Base-by-base conservation (phyloP, 2,888 invertebrate genomes). In the Rugalucina vietnamica region DNA sequence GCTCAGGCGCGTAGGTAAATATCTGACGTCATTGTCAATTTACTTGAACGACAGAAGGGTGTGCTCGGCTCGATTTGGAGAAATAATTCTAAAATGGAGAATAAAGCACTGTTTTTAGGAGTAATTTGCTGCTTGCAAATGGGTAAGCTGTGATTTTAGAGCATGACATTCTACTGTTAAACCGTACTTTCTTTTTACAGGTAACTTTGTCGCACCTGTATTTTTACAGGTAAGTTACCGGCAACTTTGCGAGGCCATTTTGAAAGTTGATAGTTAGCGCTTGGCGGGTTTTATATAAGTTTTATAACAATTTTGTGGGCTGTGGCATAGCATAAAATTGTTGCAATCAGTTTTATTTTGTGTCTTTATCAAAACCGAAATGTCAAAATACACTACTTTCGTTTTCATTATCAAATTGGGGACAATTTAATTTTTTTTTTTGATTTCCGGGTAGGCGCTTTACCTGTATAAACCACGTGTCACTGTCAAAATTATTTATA, bases 81-180 rank as follows among this genome's bases (percentile, higher is more conserved):
- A 18, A 71, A 78, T 71, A 71, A 54, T 71, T 54, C 4, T 37
- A 78, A 78, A 78, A 78, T 78, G 78, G 78, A 78, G 78, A 71
- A 71, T 24, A 24, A 36, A 27, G 24, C 37, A 54, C 18, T 50
- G 50, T 37, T 71, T 50, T 21, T 78, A 34, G 78, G 78, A 71
- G 36, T 78, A 54, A 27, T 70, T 78, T 70, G 70, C 71, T 54
- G 27, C 27, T 12, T 78, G 70, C 54, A 49, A 12, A 71, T 78
- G 14, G 78, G 78, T 78, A 71, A 54, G 78, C 50, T 10, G 29
- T 54, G 14, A 21, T 37, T 78, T 71, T 76, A 29, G 57, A 29
- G 39, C 32, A 39, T 18, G 14, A 65, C 36, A 21, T 50, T 0
- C 3, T 37, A 21, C 1, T 78, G 78, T 71, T 78, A 78, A 65